phyloP scores from a whole-genome alignment of 2,113 vertebrate species.

The Oncorhynchus keta region DNA sequence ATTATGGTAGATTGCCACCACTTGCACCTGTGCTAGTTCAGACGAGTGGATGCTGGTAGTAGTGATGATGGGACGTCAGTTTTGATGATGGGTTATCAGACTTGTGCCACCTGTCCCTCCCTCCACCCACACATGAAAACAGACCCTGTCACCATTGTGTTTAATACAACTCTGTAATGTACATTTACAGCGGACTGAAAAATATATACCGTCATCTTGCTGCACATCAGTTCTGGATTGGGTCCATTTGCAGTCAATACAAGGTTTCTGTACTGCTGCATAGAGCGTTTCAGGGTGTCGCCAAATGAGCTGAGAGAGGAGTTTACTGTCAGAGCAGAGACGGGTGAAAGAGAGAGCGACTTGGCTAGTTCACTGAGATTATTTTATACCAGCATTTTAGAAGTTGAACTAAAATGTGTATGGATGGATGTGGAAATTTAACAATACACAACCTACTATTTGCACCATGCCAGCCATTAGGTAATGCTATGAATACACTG shows the following conservation, averaged over 20 bases:
- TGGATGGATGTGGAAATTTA: background rate
- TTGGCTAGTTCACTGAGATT: background rate
- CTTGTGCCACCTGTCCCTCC: background rate
- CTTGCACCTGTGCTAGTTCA: too few relatives aligned
- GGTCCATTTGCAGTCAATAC: background rate
- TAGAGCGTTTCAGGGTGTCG: background rate
- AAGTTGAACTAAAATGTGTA: background rate
- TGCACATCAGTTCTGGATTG: background rate
- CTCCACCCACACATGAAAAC: background rate
- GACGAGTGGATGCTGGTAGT: too few relatives aligned
- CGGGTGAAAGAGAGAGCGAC: background rate
- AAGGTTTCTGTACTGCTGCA: background rate
- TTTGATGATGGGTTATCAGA: too few relatives aligned
- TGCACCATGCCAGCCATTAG: background rate
- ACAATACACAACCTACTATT: background rate
- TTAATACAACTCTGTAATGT: background rate
- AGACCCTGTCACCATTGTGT: background rate
- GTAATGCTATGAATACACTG: background rate
- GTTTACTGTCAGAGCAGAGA: background rate
- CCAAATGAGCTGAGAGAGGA: background rate
- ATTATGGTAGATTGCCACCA: too few relatives aligned
- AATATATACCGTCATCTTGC: background rate
- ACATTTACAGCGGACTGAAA: background rate
- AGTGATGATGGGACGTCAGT: too few relatives aligned
- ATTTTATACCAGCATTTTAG: background rate